These are phyloP conservation scores for Coregonus ussuriensis DNA, from an alignment of 2,797 vertebrate genomes.

Conservation along the genomic window DNA sequence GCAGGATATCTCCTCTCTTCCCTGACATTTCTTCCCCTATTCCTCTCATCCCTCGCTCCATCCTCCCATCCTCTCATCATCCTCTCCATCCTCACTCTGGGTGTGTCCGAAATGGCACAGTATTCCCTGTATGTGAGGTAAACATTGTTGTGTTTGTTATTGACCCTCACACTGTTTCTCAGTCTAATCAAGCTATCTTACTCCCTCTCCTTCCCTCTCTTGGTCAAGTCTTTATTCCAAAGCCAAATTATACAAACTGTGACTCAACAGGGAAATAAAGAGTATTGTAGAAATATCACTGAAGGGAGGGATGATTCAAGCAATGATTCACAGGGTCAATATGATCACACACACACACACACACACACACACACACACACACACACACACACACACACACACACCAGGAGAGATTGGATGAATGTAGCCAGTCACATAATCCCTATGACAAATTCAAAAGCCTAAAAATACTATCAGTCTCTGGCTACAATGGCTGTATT, in stretches of 20 bases:
- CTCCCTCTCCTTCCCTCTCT: background rate
- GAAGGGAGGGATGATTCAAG: background rate
- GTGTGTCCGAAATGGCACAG: conserved; percentile 31
- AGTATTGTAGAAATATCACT: background rate
- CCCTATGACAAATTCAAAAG: background rate
- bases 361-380: background rate
- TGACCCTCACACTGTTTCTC: background rate
- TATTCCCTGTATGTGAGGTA: conserved; percentile 8
- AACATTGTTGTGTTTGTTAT: background rate
- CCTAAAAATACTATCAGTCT: background rate
- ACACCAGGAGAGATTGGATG: background rate
- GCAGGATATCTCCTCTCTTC: no score
- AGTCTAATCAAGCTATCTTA: background rate
- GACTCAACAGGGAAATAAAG: background rate
- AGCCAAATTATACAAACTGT: background rate
- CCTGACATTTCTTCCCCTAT: background rate
- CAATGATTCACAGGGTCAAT: background rate
- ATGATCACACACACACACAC: background rate
- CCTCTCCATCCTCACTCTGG: background rate
- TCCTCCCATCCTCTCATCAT: no score
- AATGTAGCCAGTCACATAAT: background rate
- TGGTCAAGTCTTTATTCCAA: background rate
- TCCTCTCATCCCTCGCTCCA: background rate
- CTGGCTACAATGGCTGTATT: background rate
- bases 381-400: background rate